Evolutionary conservation across 2,113 vertebrate species (phyloP).

Genomic region (Xyliphius kryptos): DNA sequence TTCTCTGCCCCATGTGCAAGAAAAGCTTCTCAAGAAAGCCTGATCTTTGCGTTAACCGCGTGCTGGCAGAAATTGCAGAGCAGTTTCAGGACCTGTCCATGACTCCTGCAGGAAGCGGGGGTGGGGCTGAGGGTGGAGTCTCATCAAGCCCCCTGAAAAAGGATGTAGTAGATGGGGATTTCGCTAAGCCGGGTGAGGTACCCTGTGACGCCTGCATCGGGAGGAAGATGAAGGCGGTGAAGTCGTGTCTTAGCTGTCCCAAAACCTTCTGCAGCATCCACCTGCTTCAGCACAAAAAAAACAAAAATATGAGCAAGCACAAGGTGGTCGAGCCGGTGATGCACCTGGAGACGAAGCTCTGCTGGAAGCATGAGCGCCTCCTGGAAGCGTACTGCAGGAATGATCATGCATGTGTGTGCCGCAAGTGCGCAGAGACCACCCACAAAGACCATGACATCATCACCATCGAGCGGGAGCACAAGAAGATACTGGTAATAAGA

Average conservation of each 20-base stretch:
- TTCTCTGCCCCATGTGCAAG: constrained; percentile 79
- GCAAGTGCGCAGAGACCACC: constrained; percentile 56
- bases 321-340: constrained; percentile 66
- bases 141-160: neutral
- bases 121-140: neutral
- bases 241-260: constrained; percentile 68
- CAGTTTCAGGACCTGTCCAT: constrained; percentile 48
- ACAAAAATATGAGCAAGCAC: constrained; percentile 58
- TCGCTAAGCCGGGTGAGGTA: constrained; percentile 58
- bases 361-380: constrained; percentile 68
- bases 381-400: constrained; percentile 78
- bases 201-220: constrained; percentile 71
- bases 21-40: constrained; percentile 55
- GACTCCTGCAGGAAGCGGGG: neutral
- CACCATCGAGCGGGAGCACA: constrained; percentile 66
- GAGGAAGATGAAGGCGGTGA: constrained; percentile 65
- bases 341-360: constrained; percentile 67
- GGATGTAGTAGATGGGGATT: constrained; percentile 34
- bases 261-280: constrained; percentile 71
- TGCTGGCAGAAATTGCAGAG: constrained; percentile 68
- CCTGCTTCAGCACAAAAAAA: constrained; percentile 65
- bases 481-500: constrained; percentile 66
- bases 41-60: constrained; percentile 72
- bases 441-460: constrained; percentile 70
- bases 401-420: constrained; percentile 73